Conservation (phyloP, 2,888 invertebrate species). For the Elysia crispata region DNA sequence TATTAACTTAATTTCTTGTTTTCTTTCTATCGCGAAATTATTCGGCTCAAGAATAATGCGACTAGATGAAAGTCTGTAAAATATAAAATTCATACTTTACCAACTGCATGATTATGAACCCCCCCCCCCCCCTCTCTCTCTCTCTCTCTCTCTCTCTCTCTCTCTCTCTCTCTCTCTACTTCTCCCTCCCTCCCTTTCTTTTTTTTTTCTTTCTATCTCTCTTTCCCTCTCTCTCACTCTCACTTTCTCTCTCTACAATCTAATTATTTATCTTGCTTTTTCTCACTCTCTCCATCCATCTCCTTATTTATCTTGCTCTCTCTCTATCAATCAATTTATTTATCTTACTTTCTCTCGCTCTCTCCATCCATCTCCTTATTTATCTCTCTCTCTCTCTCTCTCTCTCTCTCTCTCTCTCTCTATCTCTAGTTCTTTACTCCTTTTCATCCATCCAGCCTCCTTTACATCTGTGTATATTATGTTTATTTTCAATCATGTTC, state of each 20-base stretch:
- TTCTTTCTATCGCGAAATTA: too few species aligned
- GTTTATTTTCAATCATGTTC: too few species aligned
- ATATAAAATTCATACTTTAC: too few species aligned
- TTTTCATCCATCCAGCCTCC: too few species aligned
- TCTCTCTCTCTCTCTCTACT: slow-evolving; percentile 13
- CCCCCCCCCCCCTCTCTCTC: slow-evolving; percentile 22
- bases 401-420: not conserved
- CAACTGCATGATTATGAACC: too few species aligned
- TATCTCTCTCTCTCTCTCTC: not conserved
- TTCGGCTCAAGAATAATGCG: too few species aligned
- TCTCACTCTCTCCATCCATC: not conserved
- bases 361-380: not conserved
- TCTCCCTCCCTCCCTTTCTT: not conserved
- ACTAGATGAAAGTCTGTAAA: too few species aligned
- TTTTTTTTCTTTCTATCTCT: not conserved
- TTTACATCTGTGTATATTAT: not conserved
- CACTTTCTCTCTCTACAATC: not conserved
- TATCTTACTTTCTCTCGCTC: not conserved
- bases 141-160: slow-evolving; percentile 13
- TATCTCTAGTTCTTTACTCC: too few species aligned
- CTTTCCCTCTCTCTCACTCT: slow-evolving; percentile 24
- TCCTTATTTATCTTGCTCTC: not conserved
- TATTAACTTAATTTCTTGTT: too few species aligned
- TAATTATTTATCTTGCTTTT: too few species aligned
- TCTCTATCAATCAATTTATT: not conserved